These are phyloP conservation scores for Lycodopsis pacificus DNA, from an alignment of 2,797 vertebrate genomes.

Conservation along the genomic window DNA sequence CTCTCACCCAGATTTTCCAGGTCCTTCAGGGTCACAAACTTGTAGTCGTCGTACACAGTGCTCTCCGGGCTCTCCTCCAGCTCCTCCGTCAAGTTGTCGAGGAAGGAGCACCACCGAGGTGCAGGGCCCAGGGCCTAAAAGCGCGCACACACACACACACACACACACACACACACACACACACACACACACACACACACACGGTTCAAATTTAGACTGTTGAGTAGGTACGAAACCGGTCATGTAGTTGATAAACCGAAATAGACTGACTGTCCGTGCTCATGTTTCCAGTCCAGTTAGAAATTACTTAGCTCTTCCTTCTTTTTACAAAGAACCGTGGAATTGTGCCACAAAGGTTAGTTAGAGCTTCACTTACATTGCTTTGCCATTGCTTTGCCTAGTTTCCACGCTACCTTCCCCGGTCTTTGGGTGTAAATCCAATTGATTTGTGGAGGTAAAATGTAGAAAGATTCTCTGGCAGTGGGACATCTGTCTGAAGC, in stretches of 20 bases:
- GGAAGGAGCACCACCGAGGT: conserved; percentile 97
- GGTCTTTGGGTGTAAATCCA: background rate
- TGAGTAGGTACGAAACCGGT: conserved; percentile 25
- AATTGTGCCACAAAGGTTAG: background rate
- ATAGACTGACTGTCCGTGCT: conserved; percentile 5
- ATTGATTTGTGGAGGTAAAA: background rate
- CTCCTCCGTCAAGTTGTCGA: conserved; percentile 97
- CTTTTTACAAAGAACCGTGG: background rate
- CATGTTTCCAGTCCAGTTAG: conserved; percentile 16
- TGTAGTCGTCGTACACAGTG: conserved; percentile 98
- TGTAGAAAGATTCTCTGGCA: background rate
- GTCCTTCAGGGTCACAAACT: conserved; percentile 96
- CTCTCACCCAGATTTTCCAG: conserved; percentile 94
- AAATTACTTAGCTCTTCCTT: background rate
- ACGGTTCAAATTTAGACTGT: conserved; percentile 38
- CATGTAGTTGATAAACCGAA: conserved; percentile 44
- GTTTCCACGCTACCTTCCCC: background rate
- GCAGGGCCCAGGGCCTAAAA: conserved; percentile 94
- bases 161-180: background rate
- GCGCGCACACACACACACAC: conserved; percentile 29
- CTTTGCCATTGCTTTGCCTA: no score
- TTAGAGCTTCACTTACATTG: background rate
- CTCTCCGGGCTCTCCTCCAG: conserved; percentile 97
- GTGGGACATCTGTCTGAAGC: background rate
- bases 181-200: conserved; percentile 5